phyloP scores from a whole-genome alignment of 2,888 invertebrate genomes.

The Xestia rhomboidea region DNA sequence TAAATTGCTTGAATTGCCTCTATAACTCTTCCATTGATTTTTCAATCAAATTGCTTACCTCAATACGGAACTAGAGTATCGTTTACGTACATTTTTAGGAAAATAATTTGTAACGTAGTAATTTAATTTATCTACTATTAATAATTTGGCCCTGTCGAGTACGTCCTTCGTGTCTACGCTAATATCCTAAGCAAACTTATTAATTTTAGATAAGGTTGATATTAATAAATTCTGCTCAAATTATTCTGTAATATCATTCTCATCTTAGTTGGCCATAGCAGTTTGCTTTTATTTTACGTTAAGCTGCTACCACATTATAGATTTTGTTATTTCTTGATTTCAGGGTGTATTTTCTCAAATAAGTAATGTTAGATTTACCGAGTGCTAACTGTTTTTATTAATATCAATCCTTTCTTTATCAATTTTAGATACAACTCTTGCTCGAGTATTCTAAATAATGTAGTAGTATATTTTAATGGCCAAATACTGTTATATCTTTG shows the following conservation, averaged over 20 bases:
- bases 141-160: constrained; percentile 79
- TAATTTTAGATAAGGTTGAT: constrained; percentile 53
- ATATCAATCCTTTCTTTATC: constrained; percentile 49
- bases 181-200: constrained; percentile 61
- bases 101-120: not conserved
- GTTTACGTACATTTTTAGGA: constrained; percentile 6
- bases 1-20: constrained; percentile 36
- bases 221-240: constrained; percentile 51
- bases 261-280: constrained; percentile 4
- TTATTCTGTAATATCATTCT: constrained; percentile 26
- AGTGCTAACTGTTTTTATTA: constrained; percentile 35
- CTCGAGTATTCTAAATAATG: constrained; percentile 60
- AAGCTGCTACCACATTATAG: not conserved
- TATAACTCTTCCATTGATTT: constrained; percentile 46
- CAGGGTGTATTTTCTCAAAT: not conserved
- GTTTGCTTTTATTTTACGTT: not conserved
- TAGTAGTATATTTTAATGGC: constrained; percentile 66
- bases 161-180: constrained; percentile 75
- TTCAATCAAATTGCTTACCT: constrained; percentile 47
- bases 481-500: constrained; percentile 65
- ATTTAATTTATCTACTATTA: constrained; percentile 26
- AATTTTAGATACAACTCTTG: constrained; percentile 48
- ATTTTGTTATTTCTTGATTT: constrained; percentile 4
- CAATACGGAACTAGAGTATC: constrained; percentile 17
- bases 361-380: no score